Evolutionary conservation across 2,113 vertebrate species (phyloP).

Genomic region (Sturnira hondurensis): DNA sequence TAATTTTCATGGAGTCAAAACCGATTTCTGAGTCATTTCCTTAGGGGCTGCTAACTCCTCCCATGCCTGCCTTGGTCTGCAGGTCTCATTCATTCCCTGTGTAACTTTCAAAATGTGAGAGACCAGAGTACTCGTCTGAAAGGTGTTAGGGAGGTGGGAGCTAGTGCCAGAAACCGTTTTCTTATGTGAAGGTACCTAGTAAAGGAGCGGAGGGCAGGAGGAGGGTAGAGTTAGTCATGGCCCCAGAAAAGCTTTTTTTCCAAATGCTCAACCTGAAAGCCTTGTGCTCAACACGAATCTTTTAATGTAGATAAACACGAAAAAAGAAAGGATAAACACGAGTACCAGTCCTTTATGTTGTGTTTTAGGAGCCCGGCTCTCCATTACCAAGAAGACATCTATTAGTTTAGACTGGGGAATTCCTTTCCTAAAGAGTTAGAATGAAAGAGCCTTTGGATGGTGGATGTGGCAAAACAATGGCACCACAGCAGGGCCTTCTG

Average conservation of each 20-base stretch:
- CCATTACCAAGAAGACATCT: conserved; percentile 79
- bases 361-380: conserved; percentile 81
- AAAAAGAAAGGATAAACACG: background rate
- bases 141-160: background rate
- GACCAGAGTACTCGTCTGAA: background rate
- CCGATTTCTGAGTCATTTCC: background rate
- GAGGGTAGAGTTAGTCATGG: background rate
- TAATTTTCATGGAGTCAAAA: background rate
- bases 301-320: background rate
- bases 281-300: background rate
- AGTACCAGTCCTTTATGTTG: conserved; percentile 71
- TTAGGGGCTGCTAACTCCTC: background rate
- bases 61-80: background rate
- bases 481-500: conserved; percentile 81
- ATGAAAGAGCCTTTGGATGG: conserved; percentile 94
- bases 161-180: background rate
- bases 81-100: background rate
- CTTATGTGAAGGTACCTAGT: background rate
- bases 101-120: background rate
- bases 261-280: background rate
- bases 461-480: conserved; percentile 87
- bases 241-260: background rate
- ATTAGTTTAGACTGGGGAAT: conserved; percentile 78
- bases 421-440: conserved; percentile 82
- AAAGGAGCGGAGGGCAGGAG: background rate